Evolutionary conservation across 2,113 vertebrate genomes (phyloP), one percentile per base, ranked within the genome.

Genomic region (Chaenogobius annularis): DNA sequence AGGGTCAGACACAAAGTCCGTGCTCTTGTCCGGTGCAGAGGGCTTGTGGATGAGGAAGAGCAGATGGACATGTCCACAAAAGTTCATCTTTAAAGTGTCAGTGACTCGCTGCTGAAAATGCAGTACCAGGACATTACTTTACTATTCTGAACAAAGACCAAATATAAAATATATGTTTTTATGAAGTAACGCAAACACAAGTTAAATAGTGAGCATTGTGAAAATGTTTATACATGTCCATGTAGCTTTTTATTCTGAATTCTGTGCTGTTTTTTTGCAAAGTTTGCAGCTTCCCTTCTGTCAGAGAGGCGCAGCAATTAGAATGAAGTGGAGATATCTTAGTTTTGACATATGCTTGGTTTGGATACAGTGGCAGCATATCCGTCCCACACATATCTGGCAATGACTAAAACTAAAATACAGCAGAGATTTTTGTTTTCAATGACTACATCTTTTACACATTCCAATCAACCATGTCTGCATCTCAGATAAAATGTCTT

Each of bases 241-340:
- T 48, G 5, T 46, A 69, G 44, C 31, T 75, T 78, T 47, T 9
- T 44, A 4, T 9, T 44, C 68, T 64, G 74, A 73, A 46, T 81
- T n/a, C 50, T 52, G 50, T 19, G 35, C 6, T 59, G 20, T 69
- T 81, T 79, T 81, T 79, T 58, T 69, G 77, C 44, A 5, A 50
- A 56, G 72, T 44, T 5, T 14, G 59, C 68, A 50, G 77, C 80
- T 83, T 87, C 83, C 85, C 83, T 7, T 17, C 20, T 23, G 78
- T 62, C 61, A 59, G 79, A 88, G 83, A 86, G 87, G 81, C 71
- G 73, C 68, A 10, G 64, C 81, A 66, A 75, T 85, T 64, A 81
- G 77, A 85, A 83, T 59, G 72, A 68, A 75, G 70, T 72, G 73
- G 80, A 83, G 70, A 73, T 79, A 66, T 79, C 72, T 68, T 62